Conservation (phyloP, 2,888 invertebrate species). For the Rhagophthalmus giganteus region DNA sequence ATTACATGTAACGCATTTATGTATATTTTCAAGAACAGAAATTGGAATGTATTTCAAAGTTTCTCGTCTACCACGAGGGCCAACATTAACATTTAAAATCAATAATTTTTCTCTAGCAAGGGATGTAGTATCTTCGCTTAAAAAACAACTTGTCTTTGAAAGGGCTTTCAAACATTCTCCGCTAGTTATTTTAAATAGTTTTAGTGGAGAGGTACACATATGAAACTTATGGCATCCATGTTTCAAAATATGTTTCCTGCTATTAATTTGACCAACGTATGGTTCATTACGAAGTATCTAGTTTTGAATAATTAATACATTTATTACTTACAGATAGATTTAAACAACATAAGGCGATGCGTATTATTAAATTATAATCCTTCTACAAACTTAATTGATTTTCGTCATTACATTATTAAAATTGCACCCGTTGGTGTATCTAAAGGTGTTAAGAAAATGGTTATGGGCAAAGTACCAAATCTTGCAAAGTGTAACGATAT, state of each 20-base stretch:
- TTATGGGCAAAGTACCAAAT: conserved; percentile 90
- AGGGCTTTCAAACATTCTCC: conserved; percentile 87
- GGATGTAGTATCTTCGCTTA: conserved; percentile 84
- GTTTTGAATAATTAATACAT: not conserved
- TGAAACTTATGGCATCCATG: conserved; percentile 91
- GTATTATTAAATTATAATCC: conserved; percentile 89
- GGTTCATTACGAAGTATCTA: conserved; percentile 39
- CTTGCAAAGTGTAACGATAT: conserved; percentile 81
- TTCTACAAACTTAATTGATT: conserved; percentile 81
- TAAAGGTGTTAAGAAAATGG: conserved; percentile 88
- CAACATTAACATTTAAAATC: conserved; percentile 88
- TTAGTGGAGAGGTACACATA: conserved; percentile 85
- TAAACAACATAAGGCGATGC: conserved; percentile 84
- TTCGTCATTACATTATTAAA: conserved; percentile 94
- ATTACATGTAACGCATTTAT: conserved; percentile 91
- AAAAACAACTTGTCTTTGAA: conserved; percentile 81
- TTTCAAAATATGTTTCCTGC: conserved; percentile 99
- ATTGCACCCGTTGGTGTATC: conserved; percentile 89
- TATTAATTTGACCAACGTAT: conserved; percentile 88
- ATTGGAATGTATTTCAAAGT: conserved; percentile 84
- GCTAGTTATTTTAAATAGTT: conserved; percentile 86
- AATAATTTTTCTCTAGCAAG: conserved; percentile 78
- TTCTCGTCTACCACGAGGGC: conserved; percentile 84
- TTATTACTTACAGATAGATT: conserved; percentile 68
- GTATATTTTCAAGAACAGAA: conserved; percentile 85